These are phyloP conservation scores for Amiota communis DNA, from an alignment of 2,888 invertebrate genomes.

Conservation along the genomic window DNA sequence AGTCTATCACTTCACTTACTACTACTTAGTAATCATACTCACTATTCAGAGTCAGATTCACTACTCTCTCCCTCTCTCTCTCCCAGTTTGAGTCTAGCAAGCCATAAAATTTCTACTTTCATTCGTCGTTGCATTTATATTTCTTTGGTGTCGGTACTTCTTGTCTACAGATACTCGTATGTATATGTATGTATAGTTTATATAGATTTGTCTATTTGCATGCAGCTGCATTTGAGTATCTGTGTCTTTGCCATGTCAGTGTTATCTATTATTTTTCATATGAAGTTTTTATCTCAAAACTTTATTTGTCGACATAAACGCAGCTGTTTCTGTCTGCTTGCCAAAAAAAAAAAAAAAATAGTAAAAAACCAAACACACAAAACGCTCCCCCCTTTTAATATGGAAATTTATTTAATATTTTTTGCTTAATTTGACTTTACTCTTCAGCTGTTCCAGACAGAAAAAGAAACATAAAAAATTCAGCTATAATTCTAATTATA, in stretches of 20 bases:
- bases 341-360: conserved; percentile 47
- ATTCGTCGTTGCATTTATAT: not conserved
- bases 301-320: conserved; percentile 63
- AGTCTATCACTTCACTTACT: not conserved
- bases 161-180: conserved; percentile 55
- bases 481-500: not conserved
- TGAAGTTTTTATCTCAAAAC: conserved; percentile 54
- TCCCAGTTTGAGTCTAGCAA: conserved; percentile 21
- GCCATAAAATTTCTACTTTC: conserved; percentile 26
- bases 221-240: conserved; percentile 24
- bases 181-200: conserved; percentile 35
- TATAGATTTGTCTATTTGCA: not conserved
- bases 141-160: conserved; percentile 26
- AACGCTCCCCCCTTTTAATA: not conserved
- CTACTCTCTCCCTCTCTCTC: too few species aligned
- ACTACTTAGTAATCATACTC: too few species aligned
- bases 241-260: conserved; percentile 39
- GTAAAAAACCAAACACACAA: not conserved
- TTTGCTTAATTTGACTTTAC: conserved; percentile 3
- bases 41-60: not conserved
- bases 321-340: conserved; percentile 56
- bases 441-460: conserved; percentile 3
- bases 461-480: conserved; percentile 4
- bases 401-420: not conserved
- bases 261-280: conserved; percentile 16